These are phyloP conservation scores for Paraescarpia echinospica DNA, from an alignment of 1,140 invertebrate genomes.

Conservation along the genomic window DNA sequence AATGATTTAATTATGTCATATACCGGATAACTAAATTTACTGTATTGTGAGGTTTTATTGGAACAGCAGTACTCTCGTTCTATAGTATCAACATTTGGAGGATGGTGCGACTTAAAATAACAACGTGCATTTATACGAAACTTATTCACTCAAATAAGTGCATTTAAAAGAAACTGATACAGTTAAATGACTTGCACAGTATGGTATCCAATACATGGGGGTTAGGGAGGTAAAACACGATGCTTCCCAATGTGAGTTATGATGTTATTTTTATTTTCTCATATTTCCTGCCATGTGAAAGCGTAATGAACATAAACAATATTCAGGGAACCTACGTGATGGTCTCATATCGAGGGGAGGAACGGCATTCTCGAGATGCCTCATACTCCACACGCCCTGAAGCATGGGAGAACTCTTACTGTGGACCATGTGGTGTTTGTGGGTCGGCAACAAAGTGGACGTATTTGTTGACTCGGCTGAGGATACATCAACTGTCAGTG, in stretches of 20 bases:
- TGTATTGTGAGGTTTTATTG: too few relatives aligned
- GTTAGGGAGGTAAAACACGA: neutral
- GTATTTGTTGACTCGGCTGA: neutral
- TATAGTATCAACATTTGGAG: too few relatives aligned
- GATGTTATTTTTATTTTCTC: neutral
- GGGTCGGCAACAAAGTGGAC: neutral
- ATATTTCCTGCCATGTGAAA: neutral
- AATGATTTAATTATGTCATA: neutral
- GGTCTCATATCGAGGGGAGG: neutral
- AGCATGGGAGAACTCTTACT: constrained; percentile 32
- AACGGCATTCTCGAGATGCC: neutral
- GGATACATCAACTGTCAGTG: constrained; percentile 35
- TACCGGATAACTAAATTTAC: too few relatives aligned
- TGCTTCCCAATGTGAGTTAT: constrained; percentile 26
- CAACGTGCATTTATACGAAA: neutral
- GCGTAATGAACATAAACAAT: neutral
- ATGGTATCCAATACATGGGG: neutral
- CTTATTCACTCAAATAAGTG: neutral
- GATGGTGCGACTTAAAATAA: too few relatives aligned
- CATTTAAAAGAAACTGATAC: too few relatives aligned
- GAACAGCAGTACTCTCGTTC: too few relatives aligned
- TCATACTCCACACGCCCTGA: constrained; percentile 34
- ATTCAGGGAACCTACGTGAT: neutral
- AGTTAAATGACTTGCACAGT: neutral
- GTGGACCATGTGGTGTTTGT: constrained; percentile 18